Conservation (phyloP, 53 echinoderm and acorn worm species). For the Stichopus horrens region DNA sequence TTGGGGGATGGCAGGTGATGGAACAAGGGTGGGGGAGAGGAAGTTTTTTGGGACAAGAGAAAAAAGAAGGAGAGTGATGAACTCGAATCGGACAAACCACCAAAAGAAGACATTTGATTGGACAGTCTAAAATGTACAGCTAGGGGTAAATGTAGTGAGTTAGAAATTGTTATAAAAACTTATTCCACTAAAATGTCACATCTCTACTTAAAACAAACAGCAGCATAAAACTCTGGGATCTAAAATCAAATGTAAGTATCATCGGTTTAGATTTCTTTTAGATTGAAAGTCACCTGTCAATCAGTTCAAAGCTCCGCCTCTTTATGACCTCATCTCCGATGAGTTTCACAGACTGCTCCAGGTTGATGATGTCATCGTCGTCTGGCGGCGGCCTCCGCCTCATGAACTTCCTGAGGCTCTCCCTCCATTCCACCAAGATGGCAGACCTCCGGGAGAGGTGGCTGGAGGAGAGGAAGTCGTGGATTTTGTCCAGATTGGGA, state of each 20-base stretch:
- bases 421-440: slow-evolving; percentile 65
- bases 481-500: slow-evolving; percentile 67
- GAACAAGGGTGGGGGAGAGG: no score
- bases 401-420: slow-evolving; percentile 74
- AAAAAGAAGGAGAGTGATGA: no score
- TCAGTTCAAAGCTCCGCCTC: slow-evolving; percentile 69
- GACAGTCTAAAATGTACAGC: no score
- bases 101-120: no score
- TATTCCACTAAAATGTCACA: no score
- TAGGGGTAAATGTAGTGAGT: no score
- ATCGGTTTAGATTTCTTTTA: background rate
- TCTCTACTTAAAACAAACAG: no score
- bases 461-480: slow-evolving; percentile 55
- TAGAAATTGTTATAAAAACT: no score
- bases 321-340: slow-evolving; percentile 68
- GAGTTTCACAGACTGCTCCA: slow-evolving; percentile 65
- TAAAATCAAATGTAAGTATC: background rate
- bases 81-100: no score
- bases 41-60: no score
- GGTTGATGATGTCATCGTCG: slow-evolving; percentile 66
- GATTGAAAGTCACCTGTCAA: slow-evolving; percentile 60
- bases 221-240: background rate
- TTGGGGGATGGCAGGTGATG: no score
- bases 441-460: slow-evolving; percentile 22
- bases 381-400: slow-evolving; percentile 63